phyloP scores from a whole-genome alignment of 2,113 vertebrate genomes.

The Austrofundulus limnaeus region DNA sequence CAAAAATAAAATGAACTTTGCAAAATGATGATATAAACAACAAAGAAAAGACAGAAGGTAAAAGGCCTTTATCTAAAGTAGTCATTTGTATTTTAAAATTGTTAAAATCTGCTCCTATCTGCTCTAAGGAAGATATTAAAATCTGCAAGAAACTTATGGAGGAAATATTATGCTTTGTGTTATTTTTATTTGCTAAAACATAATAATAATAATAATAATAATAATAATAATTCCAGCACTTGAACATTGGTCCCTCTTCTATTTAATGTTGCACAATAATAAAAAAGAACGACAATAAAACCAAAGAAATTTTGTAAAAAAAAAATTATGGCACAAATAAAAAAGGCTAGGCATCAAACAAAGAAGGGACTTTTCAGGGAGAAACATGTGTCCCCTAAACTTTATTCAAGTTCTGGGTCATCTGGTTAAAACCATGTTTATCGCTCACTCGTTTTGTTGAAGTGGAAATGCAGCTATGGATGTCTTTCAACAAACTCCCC shows the following conservation, averaged over 20 bases:
- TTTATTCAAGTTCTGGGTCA: not conserved
- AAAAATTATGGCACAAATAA: not conserved
- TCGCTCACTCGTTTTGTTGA: not conserved
- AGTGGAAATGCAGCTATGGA: not conserved
- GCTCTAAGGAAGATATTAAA: not conserved
- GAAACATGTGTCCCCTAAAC: not conserved
- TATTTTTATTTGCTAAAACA: no score
- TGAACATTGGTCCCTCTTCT: not conserved
- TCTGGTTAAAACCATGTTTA: not conserved
- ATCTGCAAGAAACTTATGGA: no score
- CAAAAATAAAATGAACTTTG: not conserved
- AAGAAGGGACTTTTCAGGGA: no score
- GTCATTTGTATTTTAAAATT: not conserved
- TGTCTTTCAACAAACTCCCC: conserved; percentile 8
- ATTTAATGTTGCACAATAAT: not conserved
- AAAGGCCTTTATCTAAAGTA: not conserved
- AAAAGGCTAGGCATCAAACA: not conserved
- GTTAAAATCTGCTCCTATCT: no score
- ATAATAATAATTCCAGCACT: not conserved
- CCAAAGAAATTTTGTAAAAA: no score
- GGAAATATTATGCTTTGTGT: no score
- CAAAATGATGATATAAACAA: no score
- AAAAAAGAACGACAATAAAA: not conserved
- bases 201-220: no score
- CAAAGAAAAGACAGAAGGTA: no score